Base-by-base conservation (phyloP, 2,113 vertebrate genomes). In the Peromyscus polionotus region DNA sequence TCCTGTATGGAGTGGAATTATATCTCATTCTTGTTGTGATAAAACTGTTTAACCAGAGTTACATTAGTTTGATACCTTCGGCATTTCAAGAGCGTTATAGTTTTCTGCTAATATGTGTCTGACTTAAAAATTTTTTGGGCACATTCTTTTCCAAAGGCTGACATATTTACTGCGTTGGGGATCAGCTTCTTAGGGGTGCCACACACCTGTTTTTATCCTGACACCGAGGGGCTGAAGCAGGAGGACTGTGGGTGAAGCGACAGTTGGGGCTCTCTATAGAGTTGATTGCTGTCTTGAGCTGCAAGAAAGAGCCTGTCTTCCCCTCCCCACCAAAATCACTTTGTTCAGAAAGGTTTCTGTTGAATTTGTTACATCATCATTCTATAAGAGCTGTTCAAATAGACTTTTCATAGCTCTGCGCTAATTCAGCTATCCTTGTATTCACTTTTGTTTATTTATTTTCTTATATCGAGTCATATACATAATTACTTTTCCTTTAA, bases 71-170 rank as follows among this genome's bases (percentile, higher is more conserved):
- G 59, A 54, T 90, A 88, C 76, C 36, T 84, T 19, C 61, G 39
- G 42, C 72, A 57, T 59, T 33, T 92, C 6, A 12, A 16, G n/a
- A 11, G 20, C 14, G 39, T 88, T 93, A n/a, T 31, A 20, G 75
- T 95, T 11, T 88, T 86, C 24, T 5, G 89, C 45, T 54, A 97
- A 89, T 88, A 89, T 88, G 7, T 57, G 87, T 93, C n/a, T 45
- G 59, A 48, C 10, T 73, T 72, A 73, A 48, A 61, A 87, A 79
- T 79, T 90, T 61, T 24, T 89, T 76, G 16, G 45, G 14, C 84
- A 51, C 93, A 67, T 24, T 16, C 19, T 90, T 94, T 72, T 80
- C 65, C 73, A 95, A 91, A 48, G 20, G 54, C 54, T 84, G 61
- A 4, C 12, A 28, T 93, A 42, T 88, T 93, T 12, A 33, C 59